Conservation (phyloP, 2,797 vertebrate species). For the Tapirus indicus region DNA sequence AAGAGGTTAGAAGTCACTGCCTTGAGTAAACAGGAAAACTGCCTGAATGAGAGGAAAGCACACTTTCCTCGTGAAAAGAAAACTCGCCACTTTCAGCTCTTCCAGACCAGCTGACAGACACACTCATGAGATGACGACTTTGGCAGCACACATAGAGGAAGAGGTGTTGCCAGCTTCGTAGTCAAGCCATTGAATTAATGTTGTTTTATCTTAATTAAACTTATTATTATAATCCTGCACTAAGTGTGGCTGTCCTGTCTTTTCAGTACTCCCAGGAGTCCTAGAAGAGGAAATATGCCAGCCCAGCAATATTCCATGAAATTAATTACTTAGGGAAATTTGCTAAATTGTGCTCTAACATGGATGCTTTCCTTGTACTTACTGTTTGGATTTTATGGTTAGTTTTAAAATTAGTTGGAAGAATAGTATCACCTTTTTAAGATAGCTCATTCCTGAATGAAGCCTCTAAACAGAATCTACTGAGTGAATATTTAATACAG, state of each 20-base stretch:
- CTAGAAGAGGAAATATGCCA: neutral
- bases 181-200: conserved; percentile 50
- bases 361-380: neutral
- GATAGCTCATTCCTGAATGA: conserved; percentile 5
- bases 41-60: neutral
- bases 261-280: conserved; percentile 26
- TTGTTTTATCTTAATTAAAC: conserved; percentile 73
- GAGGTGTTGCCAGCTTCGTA: conserved; percentile 42
- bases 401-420: conserved; percentile 31
- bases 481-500: conserved; percentile 32
- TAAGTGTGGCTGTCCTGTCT: neutral
- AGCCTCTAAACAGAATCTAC: neutral
- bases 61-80: neutral
- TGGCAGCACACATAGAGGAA: neutral
- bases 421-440: neutral
- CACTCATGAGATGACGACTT: neutral
- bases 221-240: conserved; percentile 12
- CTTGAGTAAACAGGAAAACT: neutral
- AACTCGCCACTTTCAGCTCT: neutral
- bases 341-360: neutral
- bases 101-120: neutral
- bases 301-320: conserved; percentile 10
- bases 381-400: neutral
- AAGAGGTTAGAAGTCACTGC: neutral
- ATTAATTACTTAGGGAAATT: conserved; percentile 57